These are phyloP conservation scores for Plectropomus leopardus DNA, from an alignment of 2,113 vertebrate genomes.

Conservation along the genomic window DNA sequence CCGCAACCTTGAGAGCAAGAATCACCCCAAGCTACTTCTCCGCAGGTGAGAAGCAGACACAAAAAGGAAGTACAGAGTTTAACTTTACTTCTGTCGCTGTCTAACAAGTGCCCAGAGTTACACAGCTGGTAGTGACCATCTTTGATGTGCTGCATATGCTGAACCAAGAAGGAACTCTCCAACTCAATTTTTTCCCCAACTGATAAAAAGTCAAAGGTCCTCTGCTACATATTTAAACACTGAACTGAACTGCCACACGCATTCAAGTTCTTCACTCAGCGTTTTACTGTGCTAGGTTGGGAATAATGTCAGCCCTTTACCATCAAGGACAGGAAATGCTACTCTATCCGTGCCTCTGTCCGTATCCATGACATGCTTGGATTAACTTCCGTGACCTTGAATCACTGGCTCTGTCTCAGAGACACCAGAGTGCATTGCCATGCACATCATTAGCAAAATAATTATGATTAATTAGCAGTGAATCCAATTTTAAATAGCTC, in stretches of 20 bases:
- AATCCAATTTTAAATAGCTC: conserved; percentile 78
- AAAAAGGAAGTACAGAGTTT: neutral
- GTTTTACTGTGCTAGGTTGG: neutral
- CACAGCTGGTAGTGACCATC: neutral
- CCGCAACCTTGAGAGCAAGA: conserved; percentile 99
- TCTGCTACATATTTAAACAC: neutral
- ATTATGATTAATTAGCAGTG: conserved; percentile 84
- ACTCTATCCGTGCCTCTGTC: conserved; percentile 6
- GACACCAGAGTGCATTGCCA: conserved; percentile 62
- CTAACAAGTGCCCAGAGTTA: neutral
- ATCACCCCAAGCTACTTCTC: conserved; percentile 97
- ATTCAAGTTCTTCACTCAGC: neutral
- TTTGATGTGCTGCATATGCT: neutral
- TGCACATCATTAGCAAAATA: conserved; percentile 80
- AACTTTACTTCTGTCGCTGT: neutral
- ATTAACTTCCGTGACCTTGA: conserved; percentile 77
- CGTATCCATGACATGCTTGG: conserved; percentile 64
- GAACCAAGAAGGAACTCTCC: neutral
- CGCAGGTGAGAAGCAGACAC: conserved; percentile 87
- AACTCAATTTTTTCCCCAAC: neutral
- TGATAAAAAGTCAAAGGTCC: conserved; percentile 1
- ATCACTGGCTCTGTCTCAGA: conserved; percentile 65
- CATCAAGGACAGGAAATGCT: conserved; percentile 27
- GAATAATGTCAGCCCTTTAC: conserved; percentile 12
- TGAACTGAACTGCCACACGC: neutral